Evolutionary conservation across 2,113 vertebrate genomes (phyloP).

Genomic region (Eupsittula cactorum): DNA sequence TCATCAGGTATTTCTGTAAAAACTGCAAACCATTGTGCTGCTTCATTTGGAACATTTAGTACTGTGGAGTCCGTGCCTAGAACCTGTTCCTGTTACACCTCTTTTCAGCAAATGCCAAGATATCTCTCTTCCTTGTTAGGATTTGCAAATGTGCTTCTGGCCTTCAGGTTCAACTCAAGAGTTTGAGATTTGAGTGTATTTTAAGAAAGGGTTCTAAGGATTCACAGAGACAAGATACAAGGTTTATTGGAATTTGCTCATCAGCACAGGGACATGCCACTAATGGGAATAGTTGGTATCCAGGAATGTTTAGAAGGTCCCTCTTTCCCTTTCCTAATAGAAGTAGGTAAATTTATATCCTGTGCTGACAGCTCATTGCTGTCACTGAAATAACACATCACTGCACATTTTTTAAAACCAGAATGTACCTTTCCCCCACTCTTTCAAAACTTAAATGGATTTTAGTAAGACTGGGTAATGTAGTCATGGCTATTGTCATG

Average conservation of each 20-base stretch:
- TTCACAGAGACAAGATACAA: not conserved
- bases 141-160: not conserved
- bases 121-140: not conserved
- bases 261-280: not conserved
- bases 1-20: not conserved
- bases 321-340: not conserved
- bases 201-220: not conserved
- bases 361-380: not conserved
- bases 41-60: constrained; percentile 38
- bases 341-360: not conserved
- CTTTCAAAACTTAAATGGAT: not conserved
- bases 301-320: not conserved
- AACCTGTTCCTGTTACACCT: not conserved
- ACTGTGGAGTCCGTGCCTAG: not conserved
- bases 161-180: not conserved
- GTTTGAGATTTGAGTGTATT: not conserved
- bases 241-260: not conserved
- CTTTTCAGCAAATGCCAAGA: not conserved
- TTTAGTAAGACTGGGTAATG: not conserved
- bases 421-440: not conserved
- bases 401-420: not conserved
- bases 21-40: constrained; percentile 7
- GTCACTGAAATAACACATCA: not conserved
- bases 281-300: not conserved
- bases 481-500: not conserved